Evolutionary conservation across 37 sponge, comb jelly and placozoan genomes (phyloP).

Genomic region (Ianthella basta): DNA sequence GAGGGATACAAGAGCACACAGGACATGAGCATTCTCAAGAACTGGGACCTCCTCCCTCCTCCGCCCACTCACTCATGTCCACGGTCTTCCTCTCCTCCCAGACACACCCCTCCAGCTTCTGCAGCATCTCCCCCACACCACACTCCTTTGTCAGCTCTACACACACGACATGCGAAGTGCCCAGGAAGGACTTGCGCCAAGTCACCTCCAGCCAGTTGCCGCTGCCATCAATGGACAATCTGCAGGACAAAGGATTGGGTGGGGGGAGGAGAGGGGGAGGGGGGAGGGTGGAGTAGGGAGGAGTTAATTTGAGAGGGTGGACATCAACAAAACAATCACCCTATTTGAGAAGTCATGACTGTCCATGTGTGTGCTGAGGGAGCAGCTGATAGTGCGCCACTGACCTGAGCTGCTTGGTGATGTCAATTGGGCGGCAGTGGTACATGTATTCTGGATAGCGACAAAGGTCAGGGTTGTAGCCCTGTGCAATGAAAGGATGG

Average conservation of each 20-base stretch:
- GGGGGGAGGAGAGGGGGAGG: too few species aligned
- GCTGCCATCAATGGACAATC: too few species aligned
- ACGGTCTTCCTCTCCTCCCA: background rate
- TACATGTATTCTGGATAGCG: conserved; percentile 11
- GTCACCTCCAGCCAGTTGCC: background rate
- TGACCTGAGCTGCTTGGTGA: background rate
- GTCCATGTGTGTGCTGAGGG: too few species aligned
- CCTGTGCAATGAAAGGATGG: too few species aligned
- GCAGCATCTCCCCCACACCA: background rate
- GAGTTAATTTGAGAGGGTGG: too few species aligned
- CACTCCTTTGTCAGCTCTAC: background rate
- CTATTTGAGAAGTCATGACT: too few species aligned
- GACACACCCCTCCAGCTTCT: background rate
- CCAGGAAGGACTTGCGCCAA: background rate
- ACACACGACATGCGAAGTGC: background rate
- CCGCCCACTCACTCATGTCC: background rate
- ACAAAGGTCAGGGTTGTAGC: conserved; percentile 13
- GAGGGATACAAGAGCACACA: too few species aligned
- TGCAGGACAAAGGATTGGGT: too few species aligned
- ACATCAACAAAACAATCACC: too few species aligned
- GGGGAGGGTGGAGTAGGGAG: too few species aligned
- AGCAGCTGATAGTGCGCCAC: background rate
- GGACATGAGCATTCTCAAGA: too few species aligned
- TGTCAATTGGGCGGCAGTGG: conserved; percentile 8
- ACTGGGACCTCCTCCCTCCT: too few species aligned